Conservation (phyloP, 2,797 vertebrate genomes). For the Scolopax rusticola region DNA sequence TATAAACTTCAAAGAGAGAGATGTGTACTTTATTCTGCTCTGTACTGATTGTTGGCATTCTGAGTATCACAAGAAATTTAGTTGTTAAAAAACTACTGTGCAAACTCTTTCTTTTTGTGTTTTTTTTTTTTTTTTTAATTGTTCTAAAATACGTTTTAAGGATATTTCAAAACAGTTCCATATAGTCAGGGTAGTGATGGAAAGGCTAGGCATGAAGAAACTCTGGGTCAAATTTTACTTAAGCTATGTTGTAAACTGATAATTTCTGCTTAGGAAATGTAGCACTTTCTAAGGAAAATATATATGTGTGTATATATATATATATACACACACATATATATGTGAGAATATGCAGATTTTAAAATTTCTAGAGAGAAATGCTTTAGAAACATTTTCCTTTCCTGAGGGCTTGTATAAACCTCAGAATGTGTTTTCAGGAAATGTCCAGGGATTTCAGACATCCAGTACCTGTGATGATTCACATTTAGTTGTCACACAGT, state of each 20-base stretch:
- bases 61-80: not conserved
- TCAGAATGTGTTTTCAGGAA: not conserved
- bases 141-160: not conserved
- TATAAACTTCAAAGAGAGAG: not conserved
- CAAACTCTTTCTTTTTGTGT: not conserved
- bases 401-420: not conserved
- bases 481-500: accelerated
- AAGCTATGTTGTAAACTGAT: not conserved
- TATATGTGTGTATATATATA: too few species aligned
- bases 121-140: not conserved
- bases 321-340: too few species aligned
- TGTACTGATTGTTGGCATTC: not conserved
- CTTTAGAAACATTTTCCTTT: not conserved
- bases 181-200: not conserved
- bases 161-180: not conserved
- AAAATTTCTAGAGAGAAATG: not conserved
- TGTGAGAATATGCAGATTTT: not conserved
- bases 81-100: not conserved
- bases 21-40: not conserved
- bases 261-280: not conserved
- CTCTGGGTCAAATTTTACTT: not conserved
- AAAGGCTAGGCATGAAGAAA: not conserved
- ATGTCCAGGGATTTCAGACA: not conserved
- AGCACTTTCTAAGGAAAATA: not conserved
- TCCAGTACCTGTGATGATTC: not conserved